Evolutionary conservation across 1,140 invertebrate species (phyloP).

Genomic region (Pissodes strobi): DNA sequence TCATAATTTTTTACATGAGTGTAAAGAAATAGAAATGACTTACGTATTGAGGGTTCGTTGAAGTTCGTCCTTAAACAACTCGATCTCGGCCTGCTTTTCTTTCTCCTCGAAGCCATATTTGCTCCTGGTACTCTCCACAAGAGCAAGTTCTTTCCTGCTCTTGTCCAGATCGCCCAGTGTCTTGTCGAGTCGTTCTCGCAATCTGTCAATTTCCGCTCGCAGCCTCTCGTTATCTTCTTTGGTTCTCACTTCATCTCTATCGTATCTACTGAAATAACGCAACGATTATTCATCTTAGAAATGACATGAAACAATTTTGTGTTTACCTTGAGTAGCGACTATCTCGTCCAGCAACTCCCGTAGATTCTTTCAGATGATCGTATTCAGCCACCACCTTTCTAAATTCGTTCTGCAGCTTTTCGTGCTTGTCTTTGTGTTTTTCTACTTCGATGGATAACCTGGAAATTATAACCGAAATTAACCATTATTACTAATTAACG

Average conservation of each 20-base stretch:
- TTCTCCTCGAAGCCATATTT: constrained; percentile 90
- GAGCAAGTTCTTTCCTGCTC: constrained; percentile 73
- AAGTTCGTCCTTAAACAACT: constrained; percentile 73
- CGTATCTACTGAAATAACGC: constrained; percentile 67
- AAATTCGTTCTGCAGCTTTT: constrained; percentile 80
- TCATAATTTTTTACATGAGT: too few relatives aligned
- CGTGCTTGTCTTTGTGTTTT: constrained; percentile 88
- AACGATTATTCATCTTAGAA: too few relatives aligned
- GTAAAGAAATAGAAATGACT: neutral
- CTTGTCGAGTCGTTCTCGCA: constrained; percentile 83
- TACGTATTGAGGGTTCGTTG: constrained; percentile 65
- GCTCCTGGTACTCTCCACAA: constrained; percentile 75
- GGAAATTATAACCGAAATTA: too few relatives aligned
- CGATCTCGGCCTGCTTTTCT: constrained; percentile 65
- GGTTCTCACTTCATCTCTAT: constrained; percentile 67
- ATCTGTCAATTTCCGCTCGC: constrained; percentile 80
- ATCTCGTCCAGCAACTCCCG: constrained; percentile 63
- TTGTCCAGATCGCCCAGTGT: constrained; percentile 76
- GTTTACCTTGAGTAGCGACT: constrained; percentile 71
- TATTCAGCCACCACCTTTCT: constrained; percentile 79
- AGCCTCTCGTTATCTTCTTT: constrained; percentile 80
- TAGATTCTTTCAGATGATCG: constrained; percentile 67
- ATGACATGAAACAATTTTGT: too few relatives aligned
- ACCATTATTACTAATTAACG: too few relatives aligned
- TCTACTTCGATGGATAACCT: constrained; percentile 85